phyloP scores from a whole-genome alignment of 1,140 invertebrate species.

The Galleria mellonella region DNA sequence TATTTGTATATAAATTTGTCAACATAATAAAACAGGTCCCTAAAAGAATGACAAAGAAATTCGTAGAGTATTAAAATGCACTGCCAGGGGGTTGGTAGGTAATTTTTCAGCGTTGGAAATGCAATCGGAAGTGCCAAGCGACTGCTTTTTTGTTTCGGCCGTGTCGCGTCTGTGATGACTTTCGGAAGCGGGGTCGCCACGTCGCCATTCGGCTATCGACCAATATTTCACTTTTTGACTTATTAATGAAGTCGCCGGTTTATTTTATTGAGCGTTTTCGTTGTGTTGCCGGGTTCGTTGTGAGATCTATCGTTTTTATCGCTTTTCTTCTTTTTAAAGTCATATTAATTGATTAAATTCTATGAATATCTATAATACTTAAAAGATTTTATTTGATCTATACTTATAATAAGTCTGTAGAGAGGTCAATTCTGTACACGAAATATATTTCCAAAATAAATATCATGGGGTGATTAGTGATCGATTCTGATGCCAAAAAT shows the following conservation, averaged over 20 bases:
- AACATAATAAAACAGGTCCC: no score
- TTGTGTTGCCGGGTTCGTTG: conserved; percentile 1
- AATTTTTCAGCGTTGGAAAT: conserved; percentile 66
- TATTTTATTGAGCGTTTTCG: background rate
- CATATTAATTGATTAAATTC: no score
- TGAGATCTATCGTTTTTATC: background rate
- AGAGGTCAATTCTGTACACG: no score
- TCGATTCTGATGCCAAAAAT: no score
- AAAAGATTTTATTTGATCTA: no score
- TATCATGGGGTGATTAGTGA: no score
- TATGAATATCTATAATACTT: no score
- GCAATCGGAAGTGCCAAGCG: conserved; percentile 65
- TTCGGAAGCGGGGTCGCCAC: conserved; percentile 60
- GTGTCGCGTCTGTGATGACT: conserved; percentile 46
- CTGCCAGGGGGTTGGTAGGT: conserved; percentile 30
- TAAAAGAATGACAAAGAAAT: conserved; percentile 1
- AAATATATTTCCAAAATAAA: no score
- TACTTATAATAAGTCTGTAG: no score
- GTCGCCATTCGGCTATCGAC: conserved; percentile 42
- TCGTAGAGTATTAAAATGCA: conserved; percentile 48
- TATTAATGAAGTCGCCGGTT: conserved; percentile 28
- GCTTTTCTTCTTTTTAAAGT: background rate
- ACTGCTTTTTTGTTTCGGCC: conserved; percentile 59
- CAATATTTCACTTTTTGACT: conserved; percentile 59
- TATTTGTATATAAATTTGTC: no score